Base-by-base conservation (phyloP, 2,888 invertebrate genomes). In the Exephanes ischioxanthus region DNA sequence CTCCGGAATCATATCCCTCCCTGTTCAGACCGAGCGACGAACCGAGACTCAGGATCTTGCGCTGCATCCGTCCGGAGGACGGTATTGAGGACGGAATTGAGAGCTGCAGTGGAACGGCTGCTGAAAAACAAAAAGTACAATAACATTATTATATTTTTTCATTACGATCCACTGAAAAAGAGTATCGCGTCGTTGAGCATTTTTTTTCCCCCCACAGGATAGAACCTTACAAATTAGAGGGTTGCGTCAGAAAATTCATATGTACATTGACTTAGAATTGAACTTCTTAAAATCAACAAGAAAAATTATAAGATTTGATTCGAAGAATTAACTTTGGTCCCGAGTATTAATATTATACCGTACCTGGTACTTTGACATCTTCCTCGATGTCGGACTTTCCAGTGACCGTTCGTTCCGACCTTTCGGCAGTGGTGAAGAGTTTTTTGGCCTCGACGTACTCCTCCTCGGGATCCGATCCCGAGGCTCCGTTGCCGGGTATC, bases 1-100 rank as follows among this genome's bases (percentile, higher is more conserved):
- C 97, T 0, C 97, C 97, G 89, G 97, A 97, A 91, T 97, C 97
- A 90, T 97, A 97, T 5, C 97, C 97, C 90, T 97, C 97, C 90
- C 96, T 96, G 2, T 96, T 96, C 80, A 96, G 94, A 1, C 95
- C 96, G 53, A 96, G 95, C 14, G 96, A 96, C 51, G 96, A 95
- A n/a, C 96, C 96, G 37, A 97, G 94, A 89, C 95, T 95, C 87
- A 95, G 91, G 76, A 96, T 95, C 86, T 96, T 95, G 33, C 96
- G 94, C 91, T 96, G 96, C 89, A 96, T 95, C 89, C 95, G 94
- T 90, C 96, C 96, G 22, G 96, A 95, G 51, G 95, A 95, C 45
- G 96, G 96, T 90, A 96, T 95, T 80, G 95, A 95, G 26, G 95
- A 96, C 55, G 96, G 95, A 88, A 94, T 93, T 53, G 91, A 90